Conservation (phyloP, 1,140 invertebrate genomes). For the Cyrtorhinus lividipennis region DNA sequence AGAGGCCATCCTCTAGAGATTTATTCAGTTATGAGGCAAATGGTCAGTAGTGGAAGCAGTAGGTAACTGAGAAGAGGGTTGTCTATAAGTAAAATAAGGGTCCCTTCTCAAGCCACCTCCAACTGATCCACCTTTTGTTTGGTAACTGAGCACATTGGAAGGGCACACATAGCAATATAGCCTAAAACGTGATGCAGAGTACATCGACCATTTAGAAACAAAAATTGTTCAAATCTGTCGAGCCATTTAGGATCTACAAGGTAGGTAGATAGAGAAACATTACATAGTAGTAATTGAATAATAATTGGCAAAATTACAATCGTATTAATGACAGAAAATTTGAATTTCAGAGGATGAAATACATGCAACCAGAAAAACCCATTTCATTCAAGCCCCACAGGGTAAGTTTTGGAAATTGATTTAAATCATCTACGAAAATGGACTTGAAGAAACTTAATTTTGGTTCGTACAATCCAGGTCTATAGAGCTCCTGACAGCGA, state of each 20-base stretch:
- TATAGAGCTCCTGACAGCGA: slow-evolving; percentile 20
- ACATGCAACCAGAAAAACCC: slow-evolving; percentile 19
- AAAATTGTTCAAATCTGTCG: too few species aligned
- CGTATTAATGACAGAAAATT: slow-evolving; percentile 5
- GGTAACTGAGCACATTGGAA: too few species aligned
- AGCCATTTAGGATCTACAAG: background rate
- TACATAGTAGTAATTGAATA: background rate
- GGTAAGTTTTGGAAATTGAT: slow-evolving; percentile 4
- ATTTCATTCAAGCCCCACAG: slow-evolving; percentile 19
- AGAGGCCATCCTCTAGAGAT: background rate
- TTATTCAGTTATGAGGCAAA: too few species aligned
- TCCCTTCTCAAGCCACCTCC: too few species aligned
- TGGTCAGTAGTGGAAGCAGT: too few species aligned
- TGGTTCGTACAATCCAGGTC: slow-evolving; percentile 7
- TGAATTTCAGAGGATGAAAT: slow-evolving; percentile 18
- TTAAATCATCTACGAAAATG: background rate
- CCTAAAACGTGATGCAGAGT: too few species aligned
- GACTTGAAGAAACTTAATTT: background rate
- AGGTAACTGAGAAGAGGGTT: too few species aligned
- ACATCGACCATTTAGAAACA: too few species aligned
- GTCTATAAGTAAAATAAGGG: too few species aligned
- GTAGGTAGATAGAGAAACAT: background rate
- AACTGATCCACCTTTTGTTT: too few species aligned
- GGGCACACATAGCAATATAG: too few species aligned
- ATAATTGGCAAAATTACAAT: background rate